A percentile compares a stretch with the other conserved stretches of the same genome.
Conservation (phyloP, 1,140 invertebrate species). For the Orchesella cincta region DNA sequence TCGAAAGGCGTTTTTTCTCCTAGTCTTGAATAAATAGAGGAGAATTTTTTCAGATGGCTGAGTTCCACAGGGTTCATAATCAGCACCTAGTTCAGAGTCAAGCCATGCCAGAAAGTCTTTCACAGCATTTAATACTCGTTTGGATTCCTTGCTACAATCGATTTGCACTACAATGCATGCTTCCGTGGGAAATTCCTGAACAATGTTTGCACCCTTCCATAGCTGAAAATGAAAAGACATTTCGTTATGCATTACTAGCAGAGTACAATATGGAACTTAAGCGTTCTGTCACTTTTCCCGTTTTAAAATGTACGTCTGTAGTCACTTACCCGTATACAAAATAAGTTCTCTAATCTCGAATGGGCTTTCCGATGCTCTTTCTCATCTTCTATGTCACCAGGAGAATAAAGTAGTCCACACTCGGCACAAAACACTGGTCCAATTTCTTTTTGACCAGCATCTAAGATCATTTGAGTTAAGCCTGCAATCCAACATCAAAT, state of each 20-base stretch:
- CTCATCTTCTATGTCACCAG: conserved; percentile 48
- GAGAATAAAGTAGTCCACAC: conserved; percentile 48
- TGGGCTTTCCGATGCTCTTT: conserved; percentile 47
- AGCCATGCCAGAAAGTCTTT: conserved; percentile 46
- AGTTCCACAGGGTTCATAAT: neutral
- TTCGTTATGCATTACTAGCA: too few relatives aligned
- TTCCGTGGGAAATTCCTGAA: conserved; percentile 41
- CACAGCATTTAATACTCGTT: conserved; percentile 29
- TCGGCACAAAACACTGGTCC: conserved; percentile 45
- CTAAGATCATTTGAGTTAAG: conserved; percentile 45
- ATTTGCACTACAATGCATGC: conserved; percentile 38
- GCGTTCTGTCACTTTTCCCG: too few relatives aligned
- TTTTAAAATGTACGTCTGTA: neutral
- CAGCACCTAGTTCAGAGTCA: conserved; percentile 46
- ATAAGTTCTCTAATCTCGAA: conserved; percentile 40
- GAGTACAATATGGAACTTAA: too few relatives aligned
- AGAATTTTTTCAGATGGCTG: conserved; percentile 33
- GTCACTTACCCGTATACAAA: conserved; percentile 43
- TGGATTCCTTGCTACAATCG: conserved; percentile 1
- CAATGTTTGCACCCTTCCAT: conserved; percentile 45
- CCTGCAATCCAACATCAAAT: conserved; percentile 36
- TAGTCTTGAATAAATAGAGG: conserved; percentile 41
- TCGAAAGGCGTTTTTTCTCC: conserved; percentile 42
- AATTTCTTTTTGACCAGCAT: conserved; percentile 49
- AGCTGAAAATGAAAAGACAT: conserved; percentile 37